Base-by-base conservation (phyloP, 2,797 vertebrate genomes). In the Thalassophryne amazonica region DNA sequence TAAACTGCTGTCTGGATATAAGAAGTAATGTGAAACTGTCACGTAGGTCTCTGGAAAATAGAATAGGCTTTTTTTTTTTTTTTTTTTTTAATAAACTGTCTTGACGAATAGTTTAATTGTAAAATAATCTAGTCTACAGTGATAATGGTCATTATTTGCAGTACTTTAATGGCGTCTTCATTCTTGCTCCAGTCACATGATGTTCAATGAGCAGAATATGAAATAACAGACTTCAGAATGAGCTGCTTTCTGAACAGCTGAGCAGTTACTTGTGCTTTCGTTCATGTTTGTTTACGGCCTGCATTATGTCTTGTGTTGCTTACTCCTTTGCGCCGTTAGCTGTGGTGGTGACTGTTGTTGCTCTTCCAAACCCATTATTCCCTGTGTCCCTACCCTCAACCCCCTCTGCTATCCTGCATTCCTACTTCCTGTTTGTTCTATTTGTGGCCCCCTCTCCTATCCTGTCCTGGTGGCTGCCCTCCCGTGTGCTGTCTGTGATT, bases 381-480 rank as follows among this genome's bases (percentile, higher is more conserved):
- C 60, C 52, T 21, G 35, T 47, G 43, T 28, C 20, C 15, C 30
- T n/a, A 12, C 48, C 46, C 34, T 45, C 61, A 61, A 63, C 59
- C 60, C 58, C 63, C 69, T 80, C 78, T 36, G 73, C 80, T 85
- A 83, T 84, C 63, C 88, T 86, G 83, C 85, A 63, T 84, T 85
- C 57, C 76, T 69, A 67, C 83, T 82, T 89, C 91, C 92, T 74
- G 86, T 92, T 91, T 94, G 90, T 93, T 87, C 88, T 88, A 86
- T 91, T 89, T 88, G 83, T 60, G 74, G 69, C 72, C 47, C 69
- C 76, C 69, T 65, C 90, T 85, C 91, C 47, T 94, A 90, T 89
- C 92, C 92, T 93, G 90, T 91, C 91, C 93, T 92, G 94, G 92
- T 93, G 94, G 88, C 93, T 83, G 90, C 93, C 76, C 92, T 93